Conservation (phyloP, 2,888 invertebrate species). For the Unio delphinus region DNA sequence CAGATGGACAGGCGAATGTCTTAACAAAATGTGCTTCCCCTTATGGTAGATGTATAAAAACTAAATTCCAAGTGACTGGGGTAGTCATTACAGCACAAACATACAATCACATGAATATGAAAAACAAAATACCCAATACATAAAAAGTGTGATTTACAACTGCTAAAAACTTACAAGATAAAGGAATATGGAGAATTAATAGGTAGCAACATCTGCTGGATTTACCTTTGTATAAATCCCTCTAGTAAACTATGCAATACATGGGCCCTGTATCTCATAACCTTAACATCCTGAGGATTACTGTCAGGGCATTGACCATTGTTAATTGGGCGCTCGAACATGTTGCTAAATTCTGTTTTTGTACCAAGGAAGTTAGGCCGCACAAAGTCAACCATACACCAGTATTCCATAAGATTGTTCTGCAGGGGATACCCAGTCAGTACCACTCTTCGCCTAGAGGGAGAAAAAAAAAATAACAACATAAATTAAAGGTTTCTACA, state of each 20-base stretch:
- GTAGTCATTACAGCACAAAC: too few species aligned
- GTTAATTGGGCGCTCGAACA: constrained; percentile 98
- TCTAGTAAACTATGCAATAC: constrained; percentile 93
- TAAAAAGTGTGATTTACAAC: background rate
- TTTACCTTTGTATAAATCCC: constrained; percentile 88
- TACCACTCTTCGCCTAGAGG: constrained; percentile 85
- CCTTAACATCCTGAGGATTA: constrained; percentile 91
- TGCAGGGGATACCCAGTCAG: constrained; percentile 98
- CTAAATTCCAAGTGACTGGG: too few species aligned
- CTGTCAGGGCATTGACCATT: constrained; percentile 99
- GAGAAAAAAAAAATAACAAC: too few species aligned
- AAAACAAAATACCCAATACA: background rate
- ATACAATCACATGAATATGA: background rate
- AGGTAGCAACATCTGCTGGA: background rate
- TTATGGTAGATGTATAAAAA: too few species aligned
- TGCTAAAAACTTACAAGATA: background rate
- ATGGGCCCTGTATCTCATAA: constrained; percentile 96
- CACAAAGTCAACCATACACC: constrained; percentile 99
- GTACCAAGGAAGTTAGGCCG: constrained; percentile 97
- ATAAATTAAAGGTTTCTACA: too few species aligned
- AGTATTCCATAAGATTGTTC: constrained; percentile 90
- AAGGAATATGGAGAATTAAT: background rate
- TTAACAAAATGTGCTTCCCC: too few species aligned
- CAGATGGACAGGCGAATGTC: too few species aligned
- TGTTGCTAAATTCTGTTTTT: constrained; percentile 96